Evolutionary conservation across 2,797 vertebrate genomes (phyloP), one percentile per base, ranked within the genome.

Genomic region (Rhabdophis nuchalis): DNA sequence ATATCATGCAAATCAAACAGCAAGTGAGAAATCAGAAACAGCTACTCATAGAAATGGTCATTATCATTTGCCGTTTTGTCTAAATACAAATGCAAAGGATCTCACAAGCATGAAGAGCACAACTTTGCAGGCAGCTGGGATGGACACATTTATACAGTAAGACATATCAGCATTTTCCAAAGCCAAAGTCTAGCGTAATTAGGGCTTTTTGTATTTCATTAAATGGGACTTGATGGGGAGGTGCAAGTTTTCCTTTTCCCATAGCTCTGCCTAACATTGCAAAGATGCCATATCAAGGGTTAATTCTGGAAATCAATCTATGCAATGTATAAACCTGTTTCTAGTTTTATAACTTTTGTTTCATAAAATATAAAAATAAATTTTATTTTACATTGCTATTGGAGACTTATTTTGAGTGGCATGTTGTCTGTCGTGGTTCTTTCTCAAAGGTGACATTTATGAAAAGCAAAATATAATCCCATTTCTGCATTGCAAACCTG

Each of bases 301-400:
- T 4, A 82, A 91, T 68, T 9, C 85, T 72, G 89, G 36, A 18
- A 94, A 86, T 18, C 1, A 0, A 72, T 89, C 53, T 27, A 77
- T 9, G 87, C 46, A 93, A 82, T 46, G 36, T 90, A 86, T 57
- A 20, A 20, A 89, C 13, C 60, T 23, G 29, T 92, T 88, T 7
- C n/a, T 32, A 77, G 16, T 92, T n/a, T 60, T 3, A 91, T 41
- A 53, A 56, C 85, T 58, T 85, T 50, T 58, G 54, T 5, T 93
- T 18, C 85, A 93, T 86, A 89, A 82, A 57, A 60, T 8, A 91
- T 12, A 6, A 50, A n/a, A 86, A 94, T 91, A 77, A 93, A 94
- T 85, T 90, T 11, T 0, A 32, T n/a, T 18, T 88, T 92, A 54
- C 82, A 93, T 85, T 8, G 23, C n/a, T 20, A 18, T 11, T 57